A percentile compares a stretch with the other conserved stretches of the same genome.
Conservation (phyloP, 2,888 invertebrate genomes). For the Eurytoma californica region DNA sequence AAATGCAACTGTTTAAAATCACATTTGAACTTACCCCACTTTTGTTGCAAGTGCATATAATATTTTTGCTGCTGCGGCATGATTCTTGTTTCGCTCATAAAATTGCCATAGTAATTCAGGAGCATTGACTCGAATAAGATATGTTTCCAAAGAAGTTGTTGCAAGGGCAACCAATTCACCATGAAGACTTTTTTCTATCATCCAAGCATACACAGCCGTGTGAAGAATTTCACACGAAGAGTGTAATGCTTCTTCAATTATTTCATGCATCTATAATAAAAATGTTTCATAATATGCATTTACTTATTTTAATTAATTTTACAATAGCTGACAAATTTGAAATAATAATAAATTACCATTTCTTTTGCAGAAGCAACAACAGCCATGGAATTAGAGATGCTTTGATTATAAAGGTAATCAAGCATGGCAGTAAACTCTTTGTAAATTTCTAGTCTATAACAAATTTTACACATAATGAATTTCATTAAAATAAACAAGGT, state of each 20-base stretch:
- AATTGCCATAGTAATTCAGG: constrained; percentile 91
- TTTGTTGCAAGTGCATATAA: constrained; percentile 90
- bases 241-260: constrained; percentile 82
- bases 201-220: constrained; percentile 94
- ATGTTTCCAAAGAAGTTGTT: constrained; percentile 85
- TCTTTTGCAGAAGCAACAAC: constrained; percentile 69
- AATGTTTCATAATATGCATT: constrained; percentile 19
- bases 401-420: constrained; percentile 82
- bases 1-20: neutral
- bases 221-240: constrained; percentile 92
- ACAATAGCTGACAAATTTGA: neutral
- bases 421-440: constrained; percentile 89
- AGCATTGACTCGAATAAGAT: constrained; percentile 77
- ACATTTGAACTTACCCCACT: constrained; percentile 76
- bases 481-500: neutral
- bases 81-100: constrained; percentile 94
- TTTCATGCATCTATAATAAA: constrained; percentile 77
- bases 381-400: constrained; percentile 72
- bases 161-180: constrained; percentile 82
- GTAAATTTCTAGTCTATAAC: constrained; percentile 88
- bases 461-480: constrained; percentile 36
- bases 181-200: constrained; percentile 85
- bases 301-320: too few relatives aligned
- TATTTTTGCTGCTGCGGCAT: constrained; percentile 93
- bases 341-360: constrained; percentile 60